A percentile compares a stretch with the other conserved stretches of the same genome.
Evolutionary conservation across 1,140 invertebrate species (phyloP).

Genomic region (Drosophila lacertosa): DNA sequence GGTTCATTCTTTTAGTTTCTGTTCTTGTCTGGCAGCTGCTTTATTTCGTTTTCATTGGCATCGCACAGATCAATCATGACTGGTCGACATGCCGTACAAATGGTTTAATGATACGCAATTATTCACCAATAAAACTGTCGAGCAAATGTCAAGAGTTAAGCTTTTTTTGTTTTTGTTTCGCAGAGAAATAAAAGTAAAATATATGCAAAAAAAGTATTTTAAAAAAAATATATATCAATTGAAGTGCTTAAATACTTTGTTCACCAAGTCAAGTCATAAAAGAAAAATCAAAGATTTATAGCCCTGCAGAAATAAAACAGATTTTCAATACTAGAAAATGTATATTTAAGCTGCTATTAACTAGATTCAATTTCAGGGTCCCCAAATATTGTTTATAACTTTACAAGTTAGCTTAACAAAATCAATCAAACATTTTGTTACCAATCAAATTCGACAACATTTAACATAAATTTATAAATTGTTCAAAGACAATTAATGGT

Average conservation of each 20-base stretch:
- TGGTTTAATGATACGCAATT: conserved; percentile 78
- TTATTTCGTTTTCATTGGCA: conserved; percentile 78
- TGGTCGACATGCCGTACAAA: conserved; percentile 66
- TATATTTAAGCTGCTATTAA: too few relatives aligned
- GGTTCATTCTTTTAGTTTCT: conserved; percentile 18
- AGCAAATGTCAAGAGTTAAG: conserved; percentile 71
- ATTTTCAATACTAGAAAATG: too few relatives aligned
- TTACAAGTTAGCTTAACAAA: too few relatives aligned
- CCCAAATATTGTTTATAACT: too few relatives aligned
- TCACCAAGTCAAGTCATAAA: conserved; percentile 1
- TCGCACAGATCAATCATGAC: conserved; percentile 75
- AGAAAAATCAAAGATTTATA: too few relatives aligned
- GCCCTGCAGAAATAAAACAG: too few relatives aligned
- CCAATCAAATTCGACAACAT: background rate
- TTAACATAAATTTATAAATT: background rate
- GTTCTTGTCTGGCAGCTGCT: conserved; percentile 57
- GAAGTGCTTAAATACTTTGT: background rate
- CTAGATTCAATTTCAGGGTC: too few relatives aligned
- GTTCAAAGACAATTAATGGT: conserved; percentile 9
- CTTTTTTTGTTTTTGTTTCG: too few relatives aligned
- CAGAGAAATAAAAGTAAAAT: background rate
- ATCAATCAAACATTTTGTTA: too few relatives aligned
- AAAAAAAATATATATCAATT: background rate
- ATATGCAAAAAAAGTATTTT: background rate
- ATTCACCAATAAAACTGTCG: conserved; percentile 80